Conservation (phyloP, 2,113 vertebrate species). For the Istiophorus platypterus region DNA sequence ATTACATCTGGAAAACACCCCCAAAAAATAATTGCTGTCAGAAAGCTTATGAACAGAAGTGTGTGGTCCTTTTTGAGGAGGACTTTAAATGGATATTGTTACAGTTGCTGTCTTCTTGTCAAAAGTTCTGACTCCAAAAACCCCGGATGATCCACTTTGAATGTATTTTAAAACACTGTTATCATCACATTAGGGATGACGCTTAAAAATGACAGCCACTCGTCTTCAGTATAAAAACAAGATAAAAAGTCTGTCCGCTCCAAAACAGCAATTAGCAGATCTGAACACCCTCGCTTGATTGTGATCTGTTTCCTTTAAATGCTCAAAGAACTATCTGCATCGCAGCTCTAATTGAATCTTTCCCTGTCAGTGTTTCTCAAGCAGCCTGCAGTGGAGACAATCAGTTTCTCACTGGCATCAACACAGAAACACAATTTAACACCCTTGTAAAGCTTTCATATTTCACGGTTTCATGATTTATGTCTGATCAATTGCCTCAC, state of each 20-base stretch:
- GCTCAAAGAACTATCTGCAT: constrained; percentile 75
- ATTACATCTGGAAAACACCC: neutral
- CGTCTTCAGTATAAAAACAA: constrained; percentile 46
- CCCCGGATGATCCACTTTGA: constrained; percentile 1
- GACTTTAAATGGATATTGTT: constrained; percentile 36
- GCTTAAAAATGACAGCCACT: constrained; percentile 45
- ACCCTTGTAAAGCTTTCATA: constrained; percentile 69
- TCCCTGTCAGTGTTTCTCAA: constrained; percentile 68
- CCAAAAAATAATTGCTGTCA: neutral
- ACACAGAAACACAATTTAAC: constrained; percentile 72
- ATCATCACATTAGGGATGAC: constrained; percentile 57
- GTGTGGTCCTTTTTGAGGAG: neutral
- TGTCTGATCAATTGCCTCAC: constrained; percentile 69
- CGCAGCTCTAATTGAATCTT: constrained; percentile 78
- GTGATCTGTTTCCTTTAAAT: constrained; percentile 78
- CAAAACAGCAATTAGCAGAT: constrained; percentile 70
- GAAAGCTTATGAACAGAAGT: neutral
- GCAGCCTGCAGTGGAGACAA: constrained; percentile 72
- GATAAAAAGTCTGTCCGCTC: constrained; percentile 54
- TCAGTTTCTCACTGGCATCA: constrained; percentile 69
- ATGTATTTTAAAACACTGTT: constrained; percentile 42
- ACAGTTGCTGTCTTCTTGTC: neutral
- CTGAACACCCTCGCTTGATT: constrained; percentile 67
- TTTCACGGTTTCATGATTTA: constrained; percentile 73
- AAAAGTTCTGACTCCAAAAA: constrained; percentile 20